Base-by-base conservation (phyloP, 2,797 vertebrate species). In the Myiothlypis chrysogaster region DNA sequence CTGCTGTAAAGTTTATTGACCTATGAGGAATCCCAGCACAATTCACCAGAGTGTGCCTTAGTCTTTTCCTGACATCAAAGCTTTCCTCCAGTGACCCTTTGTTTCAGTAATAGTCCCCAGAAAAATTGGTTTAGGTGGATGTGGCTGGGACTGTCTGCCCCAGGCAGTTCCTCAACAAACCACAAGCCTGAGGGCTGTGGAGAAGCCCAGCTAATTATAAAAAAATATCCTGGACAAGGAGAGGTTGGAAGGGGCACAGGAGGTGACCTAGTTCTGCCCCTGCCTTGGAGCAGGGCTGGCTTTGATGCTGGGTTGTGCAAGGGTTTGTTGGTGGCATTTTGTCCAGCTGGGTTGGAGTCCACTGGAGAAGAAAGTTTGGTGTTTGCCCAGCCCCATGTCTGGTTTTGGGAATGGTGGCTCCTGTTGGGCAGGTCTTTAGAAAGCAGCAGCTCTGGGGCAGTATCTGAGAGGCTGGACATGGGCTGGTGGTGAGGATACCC, bases 1-100 rank as follows among this genome's bases (percentile, higher is more conserved):
- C 65, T 76, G 83, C 85, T 86, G 14, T 94, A 83, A 95, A 94
- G 73, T 94, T 95, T 96, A 95, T 88, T 80, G 90, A 81, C 44
- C 59, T 76, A 32, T 53, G 73, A 76, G 73, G 73, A 91, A 90
- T 88, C 71, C 75, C 55, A 23, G 44, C 2, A 8, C 77, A 76
- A 43, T 94, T 92, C 71, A 68, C 47, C 8, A 2, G 24, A n/a
- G 9, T 14, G 15, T 60, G 47, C 73, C 32, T 39, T 53, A 19
- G 27, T 55, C 56, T 66, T 39, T 37, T 87, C 46, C 76, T 88
- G 61, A 88, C 87, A 94, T 95, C 93, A 93, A 90, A 96, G 91
- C 93, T 82, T 88, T 79, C 46, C 1, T 49, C 80, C 28, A 19
- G 60, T 4, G 14, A 18, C 66, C 55, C 34, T 91, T 86, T 93